These are phyloP conservation scores for Hemicordylus capensis DNA, from an alignment of 2,113 vertebrate genomes.

Conservation along the genomic window DNA sequence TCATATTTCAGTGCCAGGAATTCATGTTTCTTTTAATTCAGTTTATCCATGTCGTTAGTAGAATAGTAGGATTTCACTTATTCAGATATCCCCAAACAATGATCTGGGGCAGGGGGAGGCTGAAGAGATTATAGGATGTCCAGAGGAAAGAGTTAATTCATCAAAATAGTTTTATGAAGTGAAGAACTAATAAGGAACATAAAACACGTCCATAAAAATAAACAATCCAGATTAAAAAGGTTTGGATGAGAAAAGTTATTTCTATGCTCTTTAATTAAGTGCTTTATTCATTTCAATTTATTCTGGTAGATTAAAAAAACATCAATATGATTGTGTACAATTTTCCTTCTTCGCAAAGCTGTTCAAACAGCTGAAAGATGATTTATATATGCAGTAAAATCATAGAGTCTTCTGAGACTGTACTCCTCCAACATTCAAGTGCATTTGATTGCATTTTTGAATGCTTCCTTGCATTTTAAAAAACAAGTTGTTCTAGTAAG, in stretches of 20 bases:
- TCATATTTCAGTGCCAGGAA: neutral
- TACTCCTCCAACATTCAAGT: neutral
- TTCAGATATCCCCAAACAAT: neutral
- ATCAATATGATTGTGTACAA: neutral
- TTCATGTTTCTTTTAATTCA: neutral
- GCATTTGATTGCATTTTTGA: neutral
- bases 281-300: neutral
- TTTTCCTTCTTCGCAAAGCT: neutral
- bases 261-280: neutral
- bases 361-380: neutral
- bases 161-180: neutral
- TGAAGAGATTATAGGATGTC: neutral
- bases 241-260: neutral
- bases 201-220: neutral
- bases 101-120: neutral
- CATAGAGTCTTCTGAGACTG: neutral
- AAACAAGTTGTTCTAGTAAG: no score
- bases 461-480: neutral
- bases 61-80: neutral
- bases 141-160: neutral
- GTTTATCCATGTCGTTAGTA: neutral
- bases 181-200: neutral
- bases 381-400: no score
- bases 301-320: neutral
- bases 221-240: neutral